Evolutionary conservation across 2,113 vertebrate genomes (phyloP).

Genomic region (Craseonycteris thonglongyai): DNA sequence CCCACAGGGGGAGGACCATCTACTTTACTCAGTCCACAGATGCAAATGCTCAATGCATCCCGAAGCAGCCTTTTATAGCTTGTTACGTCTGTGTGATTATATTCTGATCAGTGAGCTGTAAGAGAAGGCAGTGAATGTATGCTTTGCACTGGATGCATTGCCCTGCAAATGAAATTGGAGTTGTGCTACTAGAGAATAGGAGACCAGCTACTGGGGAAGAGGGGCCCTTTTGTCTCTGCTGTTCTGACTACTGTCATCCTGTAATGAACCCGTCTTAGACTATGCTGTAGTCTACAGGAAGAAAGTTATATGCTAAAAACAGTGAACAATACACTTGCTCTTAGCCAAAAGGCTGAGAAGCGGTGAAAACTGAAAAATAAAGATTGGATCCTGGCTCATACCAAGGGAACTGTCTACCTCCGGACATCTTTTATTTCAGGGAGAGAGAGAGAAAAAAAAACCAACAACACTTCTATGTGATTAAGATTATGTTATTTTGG

Average conservation of each 20-base stretch:
- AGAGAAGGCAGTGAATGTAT: not conserved
- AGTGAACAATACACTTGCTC: not conserved
- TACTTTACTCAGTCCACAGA: not conserved
- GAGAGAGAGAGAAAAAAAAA: not conserved
- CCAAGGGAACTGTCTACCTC: not conserved
- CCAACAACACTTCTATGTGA: not conserved
- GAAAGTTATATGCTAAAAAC: not conserved
- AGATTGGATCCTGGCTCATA: too few species aligned
- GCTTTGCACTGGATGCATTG: too few species aligned
- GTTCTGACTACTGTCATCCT: not conserved
- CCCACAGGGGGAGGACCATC: too few species aligned
- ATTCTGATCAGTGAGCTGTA: not conserved
- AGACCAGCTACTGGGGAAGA: too few species aligned
- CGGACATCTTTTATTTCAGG: not conserved
- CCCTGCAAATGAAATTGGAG: too few species aligned
- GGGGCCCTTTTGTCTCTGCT: not conserved
- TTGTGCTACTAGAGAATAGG: too few species aligned
- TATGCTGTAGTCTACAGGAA: not conserved
- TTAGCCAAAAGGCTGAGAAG: too few species aligned
- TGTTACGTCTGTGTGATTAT: not conserved
- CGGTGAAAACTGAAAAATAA: too few species aligned
- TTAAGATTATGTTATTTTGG: not conserved
- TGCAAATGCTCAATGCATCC: not conserved
- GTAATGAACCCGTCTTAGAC: not conserved
- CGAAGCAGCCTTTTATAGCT: not conserved